Evolutionary conservation across 2,888 invertebrate species (phyloP).

Genomic region (Rotaria macrura): DNA sequence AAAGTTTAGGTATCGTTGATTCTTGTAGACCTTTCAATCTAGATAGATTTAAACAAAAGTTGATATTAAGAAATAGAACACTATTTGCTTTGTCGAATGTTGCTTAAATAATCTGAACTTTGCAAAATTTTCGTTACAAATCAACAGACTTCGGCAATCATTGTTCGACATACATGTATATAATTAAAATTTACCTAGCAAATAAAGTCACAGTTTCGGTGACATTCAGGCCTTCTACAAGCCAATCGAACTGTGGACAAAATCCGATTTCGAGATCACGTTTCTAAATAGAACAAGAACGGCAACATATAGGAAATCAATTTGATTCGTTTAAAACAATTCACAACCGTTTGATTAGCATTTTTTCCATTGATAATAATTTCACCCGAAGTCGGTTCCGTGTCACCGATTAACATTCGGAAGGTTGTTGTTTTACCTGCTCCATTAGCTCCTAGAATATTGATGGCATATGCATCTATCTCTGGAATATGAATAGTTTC

Average conservation of each 20-base stretch:
- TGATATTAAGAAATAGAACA: too few species aligned
- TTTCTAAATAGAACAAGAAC: neutral
- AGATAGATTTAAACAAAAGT: too few species aligned
- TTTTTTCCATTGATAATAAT: conserved; percentile 40
- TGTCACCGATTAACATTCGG: conserved; percentile 48
- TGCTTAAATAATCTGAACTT: too few species aligned
- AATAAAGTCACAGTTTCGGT: conserved; percentile 46
- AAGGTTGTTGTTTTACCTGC: conserved; percentile 51
- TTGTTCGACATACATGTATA: too few species aligned
- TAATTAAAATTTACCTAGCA: conserved; percentile 37
- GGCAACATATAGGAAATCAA: too few species aligned
- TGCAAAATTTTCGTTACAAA: too few species aligned
- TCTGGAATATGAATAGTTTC: neutral
- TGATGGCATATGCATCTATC: conserved; percentile 39
- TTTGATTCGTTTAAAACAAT: neutral
- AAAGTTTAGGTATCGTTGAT: conserved; percentile 38
- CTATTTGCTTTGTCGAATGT: too few species aligned
- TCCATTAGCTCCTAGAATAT: conserved; percentile 50
- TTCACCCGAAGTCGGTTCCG: conserved; percentile 43
- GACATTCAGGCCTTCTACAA: conserved; percentile 48
- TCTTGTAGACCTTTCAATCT: conserved; percentile 44
- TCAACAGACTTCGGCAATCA: too few species aligned
- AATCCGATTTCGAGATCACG: conserved; percentile 46
- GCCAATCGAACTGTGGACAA: conserved; percentile 51
- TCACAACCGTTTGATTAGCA: conserved; percentile 21